Base-by-base conservation (phyloP, 1,140 invertebrate species). In the Nylanderia fulva region DNA sequence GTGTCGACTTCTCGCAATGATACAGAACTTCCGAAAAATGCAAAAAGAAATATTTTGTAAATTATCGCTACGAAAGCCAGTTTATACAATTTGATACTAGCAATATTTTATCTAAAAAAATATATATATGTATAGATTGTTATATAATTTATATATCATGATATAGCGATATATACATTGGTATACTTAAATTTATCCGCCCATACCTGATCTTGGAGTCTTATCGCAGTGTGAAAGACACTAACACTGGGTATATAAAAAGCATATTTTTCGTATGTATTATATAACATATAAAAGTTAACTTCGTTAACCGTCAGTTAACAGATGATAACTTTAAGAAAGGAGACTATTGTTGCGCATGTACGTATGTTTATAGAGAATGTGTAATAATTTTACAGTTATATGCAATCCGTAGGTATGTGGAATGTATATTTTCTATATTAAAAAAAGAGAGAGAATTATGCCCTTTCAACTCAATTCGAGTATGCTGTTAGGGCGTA, bases 51-150 rank as follows among this genome's bases (percentile, higher is more conserved):
- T 21, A 76, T 48, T 27, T 75, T 18, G 36, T 21, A 36, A 76
- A 63, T 52, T n/a, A 76, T 63, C n/a, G n/a, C 27, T 61, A 18
- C 36, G 29, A 21, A 24, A 69, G 36, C 24, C n/a, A 82, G 24
- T 69, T 79, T 48, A 48, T 21, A 68, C 29, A 13, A 42, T 56
- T 71, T 48, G 45, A 74, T 56, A 39, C 48, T 74, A 45, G 27
- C 61, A 54, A 11, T 60, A 58, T 63, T 33, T 45, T 76, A 54
- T 75, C 52, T 42, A 72, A 24, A 60, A n/a, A 58, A 39, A 36
- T 72, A 54, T 86, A 58, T 85, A 21, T 72, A 9, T 82, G 52
- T 84, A 84, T 74, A 84, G 29, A 75, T 63, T 84, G 80, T 84
- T 74, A 76, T 76, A 48, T 84, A 84, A 77, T 84, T 84, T 75